A percentile compares a stretch with the other conserved stretches of the same genome.
Evolutionary conservation across 2,888 invertebrate species (phyloP).

Genomic region (Saturnia japonica): DNA sequence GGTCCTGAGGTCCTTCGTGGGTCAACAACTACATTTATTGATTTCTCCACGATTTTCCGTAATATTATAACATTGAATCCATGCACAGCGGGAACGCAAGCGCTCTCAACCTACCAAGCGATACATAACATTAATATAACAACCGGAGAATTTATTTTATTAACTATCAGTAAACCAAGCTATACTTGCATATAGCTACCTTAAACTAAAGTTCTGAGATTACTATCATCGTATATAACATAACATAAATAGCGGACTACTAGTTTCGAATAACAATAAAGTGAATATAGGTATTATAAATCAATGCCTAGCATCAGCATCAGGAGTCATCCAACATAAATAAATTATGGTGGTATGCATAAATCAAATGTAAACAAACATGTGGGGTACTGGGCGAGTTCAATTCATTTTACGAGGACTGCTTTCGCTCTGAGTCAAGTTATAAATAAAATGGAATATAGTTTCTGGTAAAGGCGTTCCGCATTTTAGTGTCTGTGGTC

Average conservation of each 20-base stretch:
- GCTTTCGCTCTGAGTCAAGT: slow-evolving; percentile 34
- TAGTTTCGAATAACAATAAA: neutral
- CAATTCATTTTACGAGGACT: slow-evolving; percentile 29
- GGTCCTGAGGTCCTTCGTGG: neutral
- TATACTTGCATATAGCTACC: neutral
- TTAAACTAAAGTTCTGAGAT: neutral
- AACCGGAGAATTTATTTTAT: neutral
- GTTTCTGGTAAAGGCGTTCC: neutral
- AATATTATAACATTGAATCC: neutral
- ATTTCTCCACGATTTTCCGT: neutral
- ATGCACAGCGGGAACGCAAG: slow-evolving; percentile 23
- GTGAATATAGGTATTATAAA: slow-evolving; percentile 31
- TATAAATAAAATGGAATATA: slow-evolving; percentile 18
- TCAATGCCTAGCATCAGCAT: slow-evolving; percentile 33
- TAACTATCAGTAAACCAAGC: no score
- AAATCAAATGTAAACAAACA: slow-evolving; percentile 40
- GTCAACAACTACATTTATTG: neutral
- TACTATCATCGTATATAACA: neutral
- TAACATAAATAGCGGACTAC: neutral
- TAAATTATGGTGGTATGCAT: slow-evolving; percentile 37
- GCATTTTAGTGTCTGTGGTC: neutral
- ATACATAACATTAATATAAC: neutral
- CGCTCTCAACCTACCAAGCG: slow-evolving; percentile 23
- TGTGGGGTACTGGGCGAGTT: slow-evolving; percentile 11
- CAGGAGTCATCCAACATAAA: slow-evolving; percentile 31